Evolutionary conservation across 2,888 invertebrate species (phyloP).

Genomic region (Vandiemenella viatica): DNA sequence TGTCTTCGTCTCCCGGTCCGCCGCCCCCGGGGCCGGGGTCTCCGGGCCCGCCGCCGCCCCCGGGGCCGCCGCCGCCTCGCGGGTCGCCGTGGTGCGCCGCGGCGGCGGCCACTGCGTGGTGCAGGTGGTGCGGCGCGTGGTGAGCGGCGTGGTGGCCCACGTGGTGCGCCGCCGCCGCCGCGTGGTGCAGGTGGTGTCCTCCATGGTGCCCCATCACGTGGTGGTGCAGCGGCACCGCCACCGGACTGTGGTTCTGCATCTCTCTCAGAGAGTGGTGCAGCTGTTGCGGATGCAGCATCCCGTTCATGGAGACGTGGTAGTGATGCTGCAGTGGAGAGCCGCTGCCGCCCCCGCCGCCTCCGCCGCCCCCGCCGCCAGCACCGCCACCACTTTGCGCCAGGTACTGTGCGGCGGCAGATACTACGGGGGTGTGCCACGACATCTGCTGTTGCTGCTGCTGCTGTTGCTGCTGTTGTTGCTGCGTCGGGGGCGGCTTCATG

Average conservation of each 20-base stretch:
- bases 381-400: slow-evolving; percentile 41
- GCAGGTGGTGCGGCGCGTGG: slow-evolving; percentile 25
- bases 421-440: slow-evolving; percentile 83
- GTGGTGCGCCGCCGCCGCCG: slow-evolving; percentile 41
- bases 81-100: slow-evolving; percentile 47
- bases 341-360: slow-evolving; percentile 48
- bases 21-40: slow-evolving; percentile 59
- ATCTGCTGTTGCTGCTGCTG: slow-evolving; percentile 52
- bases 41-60: slow-evolving; percentile 54
- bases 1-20: slow-evolving; percentile 82
- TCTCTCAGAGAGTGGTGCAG: slow-evolving; percentile 25
- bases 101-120: slow-evolving; percentile 39
- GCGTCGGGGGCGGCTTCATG: slow-evolving; percentile 28
- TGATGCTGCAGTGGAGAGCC: slow-evolving; percentile 57
- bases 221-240: slow-evolving; percentile 35
- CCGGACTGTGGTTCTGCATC: slow-evolving; percentile 32
- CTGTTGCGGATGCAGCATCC: slow-evolving; percentile 36
- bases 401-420: slow-evolving; percentile 67
- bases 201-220: too few relatives aligned
- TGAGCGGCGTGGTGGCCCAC: slow-evolving; percentile 27
- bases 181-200: too few relatives aligned
- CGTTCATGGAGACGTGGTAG: slow-evolving; percentile 61
- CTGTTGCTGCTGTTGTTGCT: slow-evolving; percentile 13
- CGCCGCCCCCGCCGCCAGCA: slow-evolving; percentile 33
- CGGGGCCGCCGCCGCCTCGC: slow-evolving; percentile 45